Evolutionary conservation across 1,140 invertebrate genomes (phyloP).

Genomic region (Melanaphis sacchari): DNA sequence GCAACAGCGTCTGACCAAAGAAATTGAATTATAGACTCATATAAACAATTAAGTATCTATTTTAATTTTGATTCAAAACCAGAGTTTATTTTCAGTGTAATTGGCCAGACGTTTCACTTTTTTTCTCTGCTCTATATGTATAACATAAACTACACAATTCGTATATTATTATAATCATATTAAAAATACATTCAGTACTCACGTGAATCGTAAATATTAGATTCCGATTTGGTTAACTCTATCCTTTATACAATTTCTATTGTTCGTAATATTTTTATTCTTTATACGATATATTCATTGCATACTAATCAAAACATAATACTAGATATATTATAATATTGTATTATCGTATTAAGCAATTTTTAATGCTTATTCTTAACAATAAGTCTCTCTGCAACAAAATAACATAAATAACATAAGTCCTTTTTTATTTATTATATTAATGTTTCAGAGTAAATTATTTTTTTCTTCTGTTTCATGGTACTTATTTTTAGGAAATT

Average conservation of each 20-base stretch:
- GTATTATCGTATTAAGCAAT: too few relatives aligned
- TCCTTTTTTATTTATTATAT: neutral
- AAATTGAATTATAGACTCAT: neutral
- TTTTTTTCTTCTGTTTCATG: too few relatives aligned
- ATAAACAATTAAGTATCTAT: conserved; percentile 24
- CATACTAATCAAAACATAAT: neutral
- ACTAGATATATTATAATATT: too few relatives aligned
- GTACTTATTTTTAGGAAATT: neutral
- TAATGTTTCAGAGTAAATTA: too few relatives aligned
- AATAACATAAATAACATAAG: neutral
- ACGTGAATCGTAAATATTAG: neutral
- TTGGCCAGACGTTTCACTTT: conserved; percentile 37
- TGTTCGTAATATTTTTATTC: neutral
- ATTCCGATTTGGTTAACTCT: neutral
- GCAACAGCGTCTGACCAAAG: neutral
- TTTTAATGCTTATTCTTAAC: too few relatives aligned
- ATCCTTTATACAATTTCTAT: neutral
- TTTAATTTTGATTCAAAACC: conserved; percentile 21
- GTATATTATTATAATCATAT: neutral
- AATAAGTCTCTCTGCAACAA: too few relatives aligned
- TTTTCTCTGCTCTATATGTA: neutral
- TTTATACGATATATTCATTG: neutral
- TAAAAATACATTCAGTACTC: neutral
- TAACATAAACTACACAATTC: neutral
- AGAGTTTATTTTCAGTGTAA: conserved; percentile 38